Base-by-base conservation (phyloP, 2,113 vertebrate species). In the Triplophysa siluroides region DNA sequence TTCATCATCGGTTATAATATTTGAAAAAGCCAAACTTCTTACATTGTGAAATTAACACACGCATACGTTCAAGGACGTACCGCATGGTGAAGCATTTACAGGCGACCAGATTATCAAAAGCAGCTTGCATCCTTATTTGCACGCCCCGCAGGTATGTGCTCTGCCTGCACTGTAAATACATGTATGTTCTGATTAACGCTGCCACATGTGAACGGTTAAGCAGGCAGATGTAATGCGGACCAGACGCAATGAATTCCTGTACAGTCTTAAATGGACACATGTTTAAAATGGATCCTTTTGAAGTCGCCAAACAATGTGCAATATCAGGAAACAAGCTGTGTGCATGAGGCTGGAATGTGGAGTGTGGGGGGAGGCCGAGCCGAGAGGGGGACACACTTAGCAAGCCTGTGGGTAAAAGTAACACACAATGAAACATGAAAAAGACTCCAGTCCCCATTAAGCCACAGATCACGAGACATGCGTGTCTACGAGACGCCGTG, bases 301-400 rank as follows among this genome's bases (percentile, higher is more conserved):
- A 88, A 82, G 86, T 85, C 64, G 73, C 77, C 81, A 85, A 85
- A 88, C 83, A 82, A 86, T 83, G 72, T 81, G 84, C 81, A 78
- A 81, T 81, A 88, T 83, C 66, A 80, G 83, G 81, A 82, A 85
- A 82, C 83, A 76, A 81, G 81, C 81, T 84, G 76, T 71, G 76
- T 76, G 82, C 80, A 79, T 70, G 71, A 50, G 56, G 77, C 56
- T 76, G 70, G 79, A 81, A 79, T 83, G 70, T 45, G 52, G 60
- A 67, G 62, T 12, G 19, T 8, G 14, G 26, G 75, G 60, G 62
- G 58, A 12, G 45, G 60, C 41, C 41, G 33, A 29, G 69, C 24
- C 21, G 29, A 54, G 58, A 19, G 74, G 67, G 52, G 62, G 43
- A 69, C 71, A 76, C 68, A 76, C 76, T 71, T 67, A 83, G 60